These are phyloP conservation scores for Cryptus viduatorius DNA, from an alignment of 2,888 invertebrate species.

Conservation along the genomic window DNA sequence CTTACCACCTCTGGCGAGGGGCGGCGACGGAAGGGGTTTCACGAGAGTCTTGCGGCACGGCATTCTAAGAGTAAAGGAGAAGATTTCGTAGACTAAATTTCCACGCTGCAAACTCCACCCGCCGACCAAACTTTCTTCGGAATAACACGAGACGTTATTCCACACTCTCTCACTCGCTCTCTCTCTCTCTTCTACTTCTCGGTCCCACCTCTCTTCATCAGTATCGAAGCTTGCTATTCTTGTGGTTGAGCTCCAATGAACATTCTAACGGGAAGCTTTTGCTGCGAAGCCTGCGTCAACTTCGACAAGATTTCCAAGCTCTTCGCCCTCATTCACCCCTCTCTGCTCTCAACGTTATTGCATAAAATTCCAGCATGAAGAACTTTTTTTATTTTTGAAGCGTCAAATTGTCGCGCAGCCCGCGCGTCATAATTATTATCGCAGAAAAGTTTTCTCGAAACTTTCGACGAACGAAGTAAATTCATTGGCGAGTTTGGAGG, in stretches of 20 bases:
- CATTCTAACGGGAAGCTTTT: background rate
- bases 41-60: background rate
- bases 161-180: background rate
- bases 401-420: background rate
- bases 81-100: conserved; percentile 46
- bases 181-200: background rate
- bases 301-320: conserved; percentile 7
- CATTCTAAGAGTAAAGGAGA: conserved; percentile 7
- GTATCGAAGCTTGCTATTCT: conserved; percentile 33
- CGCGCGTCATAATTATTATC: background rate
- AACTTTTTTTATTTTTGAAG: conserved; percentile 16
- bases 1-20: background rate
- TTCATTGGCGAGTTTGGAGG: background rate
- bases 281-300: conserved; percentile 31
- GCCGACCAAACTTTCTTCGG: conserved; percentile 29
- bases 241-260: conserved; percentile 16
- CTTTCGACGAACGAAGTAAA: background rate
- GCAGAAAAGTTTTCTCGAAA: background rate
- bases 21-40: too few species aligned
- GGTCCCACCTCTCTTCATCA: background rate
- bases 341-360: background rate
- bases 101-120: conserved; percentile 25
- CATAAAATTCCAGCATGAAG: background rate
- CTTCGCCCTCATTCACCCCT: background rate
- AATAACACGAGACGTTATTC: conserved; percentile 44